Conservation (phyloP, 2,888 invertebrate genomes). For the Netelia melanura region DNA sequence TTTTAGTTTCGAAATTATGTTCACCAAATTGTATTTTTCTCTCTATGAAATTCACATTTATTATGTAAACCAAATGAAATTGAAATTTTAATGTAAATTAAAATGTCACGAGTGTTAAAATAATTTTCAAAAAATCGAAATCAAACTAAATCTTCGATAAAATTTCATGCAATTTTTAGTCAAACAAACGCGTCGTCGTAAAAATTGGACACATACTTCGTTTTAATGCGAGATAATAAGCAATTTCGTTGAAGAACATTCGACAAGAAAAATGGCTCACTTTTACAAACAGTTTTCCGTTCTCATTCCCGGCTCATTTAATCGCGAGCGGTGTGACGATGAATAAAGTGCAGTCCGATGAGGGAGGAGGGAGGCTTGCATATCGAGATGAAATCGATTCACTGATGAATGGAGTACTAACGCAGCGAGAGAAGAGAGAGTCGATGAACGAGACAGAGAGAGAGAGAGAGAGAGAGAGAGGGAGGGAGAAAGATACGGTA, state of each 20-base stretch:
- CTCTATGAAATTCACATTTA: no score
- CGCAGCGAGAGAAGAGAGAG: background rate
- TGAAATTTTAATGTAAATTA: no score
- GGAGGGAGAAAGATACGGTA: background rate
- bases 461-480: background rate
- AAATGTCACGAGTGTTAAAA: no score
- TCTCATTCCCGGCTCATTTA: background rate
- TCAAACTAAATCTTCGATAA: no score
- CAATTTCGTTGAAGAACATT: background rate
- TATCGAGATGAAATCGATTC: constrained; percentile 52
- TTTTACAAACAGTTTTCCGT: constrained; percentile 16
- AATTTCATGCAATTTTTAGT: no score
- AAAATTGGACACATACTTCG: no score
- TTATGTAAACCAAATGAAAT: no score
- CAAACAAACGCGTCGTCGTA: no score
- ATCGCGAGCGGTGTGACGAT: constrained; percentile 31
- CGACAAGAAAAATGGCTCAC: background rate
- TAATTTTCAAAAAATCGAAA: no score
- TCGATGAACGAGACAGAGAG: background rate
- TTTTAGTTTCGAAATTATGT: no score
- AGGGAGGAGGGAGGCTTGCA: constrained; percentile 28
- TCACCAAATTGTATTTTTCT: no score
- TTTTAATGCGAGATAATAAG: background rate
- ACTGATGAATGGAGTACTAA: constrained; percentile 55
- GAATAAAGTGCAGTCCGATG: constrained; percentile 39